Evolutionary conservation across 2,888 invertebrate species (phyloP), one percentile per base, ranked within the genome.

Genomic region (Nectonema munidae): DNA sequence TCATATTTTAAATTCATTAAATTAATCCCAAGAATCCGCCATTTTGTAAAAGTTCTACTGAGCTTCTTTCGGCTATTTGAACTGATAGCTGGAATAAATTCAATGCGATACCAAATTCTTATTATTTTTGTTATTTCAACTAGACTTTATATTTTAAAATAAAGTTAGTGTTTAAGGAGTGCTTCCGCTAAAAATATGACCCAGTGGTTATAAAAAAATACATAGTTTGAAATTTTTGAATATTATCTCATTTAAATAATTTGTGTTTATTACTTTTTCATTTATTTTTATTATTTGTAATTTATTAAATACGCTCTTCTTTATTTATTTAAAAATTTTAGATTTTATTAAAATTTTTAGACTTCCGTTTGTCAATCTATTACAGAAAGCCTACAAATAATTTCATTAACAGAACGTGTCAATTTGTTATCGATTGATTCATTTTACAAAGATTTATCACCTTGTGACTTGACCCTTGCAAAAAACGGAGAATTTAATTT

Each of bases 371-470:
- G n/a, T n/a, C n/a, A n/a, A n/a, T n/a, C n/a, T n/a, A n/a, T 13
- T 32, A 13, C 13, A 13, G 9, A 13, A 9, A 11, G 14, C 32
- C 15, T 9, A 13, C 32, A 14, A 32, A 32, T 13, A 11, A 35
- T 39, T 39, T 29, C 50, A 16, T 49, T 50, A n/a, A 25, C 25
- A 25, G 15, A 30, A 14, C 11, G 47, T 71, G 75, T 45, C 2
- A 75, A 75, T 21, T 72, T 75, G 49, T 76, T 95, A 51, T 76
- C 79, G 43, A 81, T 86, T 53, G 89, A 95, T 51, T 75, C 79
- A 40, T 99, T 99, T 58, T 99, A 99, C 57, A 66, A 75, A 39
- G 70, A 76, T 42, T 60, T 95, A 36, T 68, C 66, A 1, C 59
- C 67, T 0, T 83, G 89, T 52, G 56, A 66, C 1, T 68, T 69